Conservation (phyloP, 1,140 invertebrate species). For the Caenorhabditis tropicalis region DNA sequence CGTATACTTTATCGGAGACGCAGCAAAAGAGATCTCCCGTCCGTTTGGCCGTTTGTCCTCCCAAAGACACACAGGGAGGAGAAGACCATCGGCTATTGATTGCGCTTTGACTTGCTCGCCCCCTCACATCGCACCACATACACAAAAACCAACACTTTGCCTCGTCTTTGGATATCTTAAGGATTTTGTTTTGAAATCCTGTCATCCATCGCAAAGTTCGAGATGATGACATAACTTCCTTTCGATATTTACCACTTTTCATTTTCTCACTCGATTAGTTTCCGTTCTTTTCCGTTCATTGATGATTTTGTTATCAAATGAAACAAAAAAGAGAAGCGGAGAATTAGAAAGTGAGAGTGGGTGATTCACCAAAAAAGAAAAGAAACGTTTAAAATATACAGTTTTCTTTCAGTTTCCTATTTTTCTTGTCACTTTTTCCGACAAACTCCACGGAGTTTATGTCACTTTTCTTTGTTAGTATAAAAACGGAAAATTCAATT, state of each 20-base stretch:
- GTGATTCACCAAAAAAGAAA: no score
- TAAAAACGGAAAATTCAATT: not conserved
- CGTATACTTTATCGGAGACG: not conserved
- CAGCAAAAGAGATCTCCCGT: not conserved
- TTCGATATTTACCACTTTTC: not conserved
- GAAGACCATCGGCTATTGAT: constrained; percentile 44
- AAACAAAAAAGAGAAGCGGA: no score
- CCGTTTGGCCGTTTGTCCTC: not conserved
- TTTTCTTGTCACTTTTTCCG: not conserved
- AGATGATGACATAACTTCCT: no score
- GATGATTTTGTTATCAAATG: no score
- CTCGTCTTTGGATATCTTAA: not conserved
- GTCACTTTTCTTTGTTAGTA: not conserved
- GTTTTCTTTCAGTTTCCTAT: no score
- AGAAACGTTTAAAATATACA: no score
- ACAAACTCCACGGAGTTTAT: not conserved
- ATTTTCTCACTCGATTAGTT: not conserved
- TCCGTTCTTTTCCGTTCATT: no score
- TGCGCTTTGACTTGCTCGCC: constrained; percentile 43
- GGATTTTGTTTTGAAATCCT: not conserved
- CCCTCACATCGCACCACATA: not conserved
- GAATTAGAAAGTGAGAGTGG: no score
- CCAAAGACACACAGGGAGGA: constrained; percentile 41
- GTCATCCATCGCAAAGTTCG: no score
- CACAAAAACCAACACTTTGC: not conserved